Evolutionary conservation across 2,797 vertebrate genomes (phyloP).

Genomic region (Ispidina picta): DNA sequence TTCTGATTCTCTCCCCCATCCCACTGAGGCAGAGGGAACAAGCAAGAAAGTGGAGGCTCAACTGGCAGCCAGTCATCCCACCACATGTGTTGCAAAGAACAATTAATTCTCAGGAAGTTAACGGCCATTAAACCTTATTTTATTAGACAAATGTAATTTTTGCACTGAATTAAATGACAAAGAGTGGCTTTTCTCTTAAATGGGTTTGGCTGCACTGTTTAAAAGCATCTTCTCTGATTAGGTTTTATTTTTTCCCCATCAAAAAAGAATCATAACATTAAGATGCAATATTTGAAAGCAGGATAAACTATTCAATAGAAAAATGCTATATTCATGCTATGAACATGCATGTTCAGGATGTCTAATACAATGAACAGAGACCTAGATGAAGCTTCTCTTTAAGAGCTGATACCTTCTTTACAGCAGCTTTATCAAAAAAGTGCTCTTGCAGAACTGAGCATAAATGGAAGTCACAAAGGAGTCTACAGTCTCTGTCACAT

Average conservation of each 20-base stretch:
- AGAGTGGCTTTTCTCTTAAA: not conserved
- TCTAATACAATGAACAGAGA: not conserved
- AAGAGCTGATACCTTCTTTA: not conserved
- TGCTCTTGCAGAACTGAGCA: not conserved
- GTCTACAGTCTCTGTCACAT: not conserved
- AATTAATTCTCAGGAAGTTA: not conserved
- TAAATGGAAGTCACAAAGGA: not conserved
- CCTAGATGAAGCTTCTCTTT: not conserved
- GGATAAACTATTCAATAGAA: not conserved
- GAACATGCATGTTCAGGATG: not conserved
- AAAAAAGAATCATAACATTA: not conserved
- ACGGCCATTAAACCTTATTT: not conserved
- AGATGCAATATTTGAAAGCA: not conserved
- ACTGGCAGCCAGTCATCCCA: not conserved
- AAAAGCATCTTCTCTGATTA: not conserved
- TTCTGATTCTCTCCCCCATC: not conserved
- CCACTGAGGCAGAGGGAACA: not conserved
- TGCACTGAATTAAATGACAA: not conserved
- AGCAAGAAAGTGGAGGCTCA: accelerated
- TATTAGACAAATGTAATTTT: not conserved
- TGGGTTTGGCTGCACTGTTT: not conserved
- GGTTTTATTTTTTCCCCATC: not conserved
- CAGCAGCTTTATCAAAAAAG: not conserved
- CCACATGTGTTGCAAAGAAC: not conserved
- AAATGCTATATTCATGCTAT: not conserved